Evolutionary conservation across 2,888 invertebrate species (phyloP).

Genomic region (Druceiella hillmani): DNA sequence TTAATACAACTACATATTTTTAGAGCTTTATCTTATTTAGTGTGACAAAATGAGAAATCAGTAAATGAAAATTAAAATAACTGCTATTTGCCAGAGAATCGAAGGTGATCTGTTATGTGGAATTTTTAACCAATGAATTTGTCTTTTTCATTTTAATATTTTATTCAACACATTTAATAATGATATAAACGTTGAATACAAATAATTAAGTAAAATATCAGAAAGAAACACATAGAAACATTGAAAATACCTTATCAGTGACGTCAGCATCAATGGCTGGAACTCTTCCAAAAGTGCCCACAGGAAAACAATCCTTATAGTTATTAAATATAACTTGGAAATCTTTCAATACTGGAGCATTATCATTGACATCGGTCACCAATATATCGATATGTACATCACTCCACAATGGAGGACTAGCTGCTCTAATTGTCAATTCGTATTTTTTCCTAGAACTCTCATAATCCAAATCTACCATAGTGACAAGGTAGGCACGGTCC

Average conservation of each 20-base stretch:
- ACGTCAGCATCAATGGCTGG: constrained; percentile 96
- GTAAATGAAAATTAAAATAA: too few species aligned
- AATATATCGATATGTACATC: constrained; percentile 83
- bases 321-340: constrained; percentile 95
- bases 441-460: constrained; percentile 91
- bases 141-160: too few species aligned
- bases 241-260: constrained; percentile 60
- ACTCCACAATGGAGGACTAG: constrained; percentile 83
- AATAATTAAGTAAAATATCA: constrained; percentile 7
- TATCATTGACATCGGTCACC: constrained; percentile 93
- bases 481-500: constrained; percentile 82
- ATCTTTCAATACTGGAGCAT: constrained; percentile 86
- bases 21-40: too few species aligned
- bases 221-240: too few species aligned
- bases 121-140: too few species aligned
- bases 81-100: too few species aligned
- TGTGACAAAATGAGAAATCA: too few species aligned
- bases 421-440: constrained; percentile 82
- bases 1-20: too few species aligned
- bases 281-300: constrained; percentile 84
- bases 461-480: constrained; percentile 90
- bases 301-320: constrained; percentile 88
- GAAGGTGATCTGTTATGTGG: too few species aligned
- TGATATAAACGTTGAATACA: too few species aligned
- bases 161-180: neutral